These are phyloP conservation scores for Palythoa grandiflora DNA, from an alignment of 92 coral and sea anemone species.

Conservation along the genomic window DNA sequence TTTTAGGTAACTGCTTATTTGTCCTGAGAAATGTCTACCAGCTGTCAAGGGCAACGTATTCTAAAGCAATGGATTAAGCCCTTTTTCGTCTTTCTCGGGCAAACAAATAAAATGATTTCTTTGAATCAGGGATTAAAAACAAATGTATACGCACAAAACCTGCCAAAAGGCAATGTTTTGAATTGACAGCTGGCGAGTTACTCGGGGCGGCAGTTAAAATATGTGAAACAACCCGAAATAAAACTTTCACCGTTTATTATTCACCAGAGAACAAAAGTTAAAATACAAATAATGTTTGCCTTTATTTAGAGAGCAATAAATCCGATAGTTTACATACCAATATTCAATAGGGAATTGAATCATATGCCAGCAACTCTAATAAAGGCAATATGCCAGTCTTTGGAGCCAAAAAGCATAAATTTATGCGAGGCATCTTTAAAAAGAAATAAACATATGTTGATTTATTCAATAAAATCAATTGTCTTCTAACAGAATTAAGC, in stretches of 20 bases:
- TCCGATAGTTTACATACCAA: not conserved
- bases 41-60: not conserved
- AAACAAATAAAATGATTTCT: not conserved
- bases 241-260: not conserved
- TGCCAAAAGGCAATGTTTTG: not conserved
- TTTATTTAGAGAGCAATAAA: not conserved
- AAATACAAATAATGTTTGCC: not conserved
- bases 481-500: not conserved
- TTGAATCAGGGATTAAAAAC: too few species aligned
- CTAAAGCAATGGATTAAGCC: not conserved
- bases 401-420: not conserved
- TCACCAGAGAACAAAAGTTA: not conserved
- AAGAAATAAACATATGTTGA: not conserved
- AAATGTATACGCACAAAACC: not conserved
- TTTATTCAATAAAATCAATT: not conserved
- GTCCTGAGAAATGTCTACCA: not conserved
- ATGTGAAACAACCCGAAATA: not conserved
- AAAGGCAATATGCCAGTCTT: not conserved
- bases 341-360: not conserved
- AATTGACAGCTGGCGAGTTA: constrained; percentile 26
- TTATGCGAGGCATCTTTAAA: not conserved
- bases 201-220: constrained; percentile 8
- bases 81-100: not conserved
- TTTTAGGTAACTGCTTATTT: constrained; percentile 3
- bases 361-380: not conserved